Conservation (phyloP, 2,797 vertebrate species). For the Coregonus sp. region DNA sequence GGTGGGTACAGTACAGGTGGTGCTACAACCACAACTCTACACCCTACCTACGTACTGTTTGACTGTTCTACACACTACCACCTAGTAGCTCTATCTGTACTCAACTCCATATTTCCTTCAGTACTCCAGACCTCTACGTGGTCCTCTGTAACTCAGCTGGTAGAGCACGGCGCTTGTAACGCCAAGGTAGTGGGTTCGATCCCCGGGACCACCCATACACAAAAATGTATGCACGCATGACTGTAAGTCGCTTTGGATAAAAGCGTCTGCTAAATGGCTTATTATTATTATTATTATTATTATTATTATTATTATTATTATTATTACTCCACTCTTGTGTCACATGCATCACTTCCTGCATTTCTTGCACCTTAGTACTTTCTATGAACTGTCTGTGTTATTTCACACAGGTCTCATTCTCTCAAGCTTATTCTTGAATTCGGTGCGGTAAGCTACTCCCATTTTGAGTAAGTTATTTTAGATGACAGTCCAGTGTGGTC, state of each 20-base stretch:
- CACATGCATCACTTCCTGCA: neutral
- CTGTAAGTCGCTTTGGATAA: too few species aligned
- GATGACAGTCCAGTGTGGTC: neutral
- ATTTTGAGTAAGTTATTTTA: neutral
- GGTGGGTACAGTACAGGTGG: conserved; percentile 70
- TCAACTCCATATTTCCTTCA: neutral
- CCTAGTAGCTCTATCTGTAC: too few species aligned
- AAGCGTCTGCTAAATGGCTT: too few species aligned
- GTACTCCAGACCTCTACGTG: neutral
- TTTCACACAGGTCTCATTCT: neutral
- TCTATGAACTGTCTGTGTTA: neutral
- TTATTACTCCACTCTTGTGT: neutral
- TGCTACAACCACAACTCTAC: neutral
- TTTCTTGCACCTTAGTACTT: neutral
- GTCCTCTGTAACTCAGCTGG: too few species aligned
- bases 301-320: too few species aligned
- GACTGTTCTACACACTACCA: too few species aligned
- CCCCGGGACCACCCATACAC: too few species aligned
- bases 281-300: too few species aligned
- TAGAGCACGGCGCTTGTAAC: too few species aligned
- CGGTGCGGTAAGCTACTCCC: neutral
- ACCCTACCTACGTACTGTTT: neutral
- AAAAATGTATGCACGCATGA: too few species aligned
- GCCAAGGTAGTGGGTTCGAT: too few species aligned
- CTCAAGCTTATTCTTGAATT: neutral